Evolutionary conservation across 2,888 invertebrate species (phyloP).

Genomic region (Epinotia bilunana): DNA sequence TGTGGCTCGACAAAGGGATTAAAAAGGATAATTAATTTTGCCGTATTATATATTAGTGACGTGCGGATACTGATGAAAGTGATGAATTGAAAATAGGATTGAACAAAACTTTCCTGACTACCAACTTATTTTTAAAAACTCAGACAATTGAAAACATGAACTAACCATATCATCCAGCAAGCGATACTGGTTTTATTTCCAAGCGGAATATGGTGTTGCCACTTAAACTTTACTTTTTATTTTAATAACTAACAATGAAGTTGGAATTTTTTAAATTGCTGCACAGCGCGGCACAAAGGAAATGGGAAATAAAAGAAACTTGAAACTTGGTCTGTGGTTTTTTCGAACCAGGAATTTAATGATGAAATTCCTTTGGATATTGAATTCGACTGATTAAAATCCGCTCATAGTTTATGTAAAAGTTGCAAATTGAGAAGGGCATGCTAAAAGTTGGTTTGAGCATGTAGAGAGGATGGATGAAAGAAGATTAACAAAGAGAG

Average conservation of each 20-base stretch:
- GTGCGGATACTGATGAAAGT: not conserved
- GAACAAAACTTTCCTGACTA: not conserved
- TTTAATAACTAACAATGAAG: constrained; percentile 48
- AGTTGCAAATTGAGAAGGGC: no score
- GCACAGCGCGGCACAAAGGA: constrained; percentile 36
- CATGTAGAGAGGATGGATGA: no score
- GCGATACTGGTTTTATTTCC: constrained; percentile 27
- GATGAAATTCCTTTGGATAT: constrained; percentile 48
- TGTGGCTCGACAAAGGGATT: constrained; percentile 5
- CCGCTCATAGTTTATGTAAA: constrained; percentile 27
- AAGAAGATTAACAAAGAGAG: no score
- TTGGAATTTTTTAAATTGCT: constrained; percentile 46
- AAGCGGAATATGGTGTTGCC: constrained; percentile 47
- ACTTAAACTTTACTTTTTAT: constrained; percentile 52
- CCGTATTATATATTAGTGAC: not conserved
- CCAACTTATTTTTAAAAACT: not conserved
- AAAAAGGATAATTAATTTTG: not conserved
- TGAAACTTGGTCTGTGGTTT: constrained; percentile 45
- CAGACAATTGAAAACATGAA: not conserved
- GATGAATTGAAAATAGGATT: not conserved
- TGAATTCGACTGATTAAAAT: constrained; percentile 41
- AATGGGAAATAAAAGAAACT: constrained; percentile 38
- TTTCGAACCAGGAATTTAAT: constrained; percentile 42
- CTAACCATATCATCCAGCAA: not conserved
- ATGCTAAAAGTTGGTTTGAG: no score